phyloP scores from a whole-genome alignment of 1,140 invertebrate species.

The Chlorops oryzae region DNA sequence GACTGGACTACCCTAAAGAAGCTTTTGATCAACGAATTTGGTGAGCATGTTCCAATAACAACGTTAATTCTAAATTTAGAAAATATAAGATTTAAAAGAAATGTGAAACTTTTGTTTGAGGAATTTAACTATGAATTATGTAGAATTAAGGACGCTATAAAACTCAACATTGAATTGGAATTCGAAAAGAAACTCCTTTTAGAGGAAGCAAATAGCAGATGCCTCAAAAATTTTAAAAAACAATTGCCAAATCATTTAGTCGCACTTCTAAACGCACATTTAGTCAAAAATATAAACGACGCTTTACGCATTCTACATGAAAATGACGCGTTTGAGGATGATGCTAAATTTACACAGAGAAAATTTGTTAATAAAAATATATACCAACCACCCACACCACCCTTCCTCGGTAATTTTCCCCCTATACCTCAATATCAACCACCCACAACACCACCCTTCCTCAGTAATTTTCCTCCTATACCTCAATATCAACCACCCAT shows the following conservation, averaged over 20 bases:
- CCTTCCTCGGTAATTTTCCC: too few relatives aligned
- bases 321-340: slow-evolving; percentile 2
- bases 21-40: slow-evolving; percentile 4
- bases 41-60: not conserved
- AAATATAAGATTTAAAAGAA: slow-evolving; percentile 10
- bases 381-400: too few relatives aligned
- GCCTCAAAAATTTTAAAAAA: slow-evolving; percentile 5
- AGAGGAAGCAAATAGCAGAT: not conserved
- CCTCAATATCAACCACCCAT: too few relatives aligned
- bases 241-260: slow-evolving; percentile 8
- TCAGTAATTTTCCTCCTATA: too few relatives aligned
- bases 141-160: slow-evolving; percentile 10
- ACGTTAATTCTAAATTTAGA: slow-evolving; percentile 5
- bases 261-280: slow-evolving; percentile 7
- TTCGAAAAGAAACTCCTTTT: slow-evolving; percentile 2
- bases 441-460: too few relatives aligned
- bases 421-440: too few relatives aligned
- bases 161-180: slow-evolving; percentile 5
- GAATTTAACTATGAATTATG: slow-evolving; percentile 2
- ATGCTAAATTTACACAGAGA: not conserved
- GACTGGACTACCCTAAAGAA: slow-evolving; percentile 2
- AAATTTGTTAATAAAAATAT: slow-evolving; percentile 1
- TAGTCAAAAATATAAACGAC: slow-evolving; percentile 6
- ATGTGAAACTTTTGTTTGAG: slow-evolving; percentile 1
- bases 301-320: slow-evolving; percentile 7